phyloP scores from a whole-genome alignment of 2,113 vertebrate genomes.

The Myrmophylax atrothorax region DNA sequence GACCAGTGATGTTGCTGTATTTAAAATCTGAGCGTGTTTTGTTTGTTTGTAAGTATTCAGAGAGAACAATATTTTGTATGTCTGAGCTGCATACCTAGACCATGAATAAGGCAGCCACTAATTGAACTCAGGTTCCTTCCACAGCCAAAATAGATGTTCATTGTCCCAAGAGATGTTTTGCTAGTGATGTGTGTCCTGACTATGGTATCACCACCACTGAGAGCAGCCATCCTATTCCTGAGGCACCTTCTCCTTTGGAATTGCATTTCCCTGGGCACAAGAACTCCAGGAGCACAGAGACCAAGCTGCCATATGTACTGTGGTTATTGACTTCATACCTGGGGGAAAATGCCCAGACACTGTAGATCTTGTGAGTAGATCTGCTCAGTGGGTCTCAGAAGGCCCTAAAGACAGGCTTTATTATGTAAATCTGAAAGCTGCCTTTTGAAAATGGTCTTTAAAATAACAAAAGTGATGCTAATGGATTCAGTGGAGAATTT shows the following conservation, averaged over 20 bases:
- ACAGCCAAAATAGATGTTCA: background rate
- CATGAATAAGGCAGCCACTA: background rate
- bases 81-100: background rate
- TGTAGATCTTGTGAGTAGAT: background rate
- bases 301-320: accelerated
- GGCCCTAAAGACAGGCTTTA: background rate
- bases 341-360: background rate
- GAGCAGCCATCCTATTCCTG: background rate
- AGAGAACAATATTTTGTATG: background rate
- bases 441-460: background rate
- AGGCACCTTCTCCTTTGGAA: background rate
- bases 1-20: background rate
- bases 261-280: background rate
- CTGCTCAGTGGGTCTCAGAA: background rate
- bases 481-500: background rate
- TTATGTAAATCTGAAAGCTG: background rate
- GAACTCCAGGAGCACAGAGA: background rate
- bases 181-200: background rate
- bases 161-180: background rate
- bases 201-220: background rate
- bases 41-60: background rate
- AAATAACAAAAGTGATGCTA: background rate
- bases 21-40: background rate
- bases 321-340: background rate
- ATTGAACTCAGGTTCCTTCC: background rate